Conservation (phyloP, 1,140 invertebrate genomes). For the Conopomorpha cramerella region DNA sequence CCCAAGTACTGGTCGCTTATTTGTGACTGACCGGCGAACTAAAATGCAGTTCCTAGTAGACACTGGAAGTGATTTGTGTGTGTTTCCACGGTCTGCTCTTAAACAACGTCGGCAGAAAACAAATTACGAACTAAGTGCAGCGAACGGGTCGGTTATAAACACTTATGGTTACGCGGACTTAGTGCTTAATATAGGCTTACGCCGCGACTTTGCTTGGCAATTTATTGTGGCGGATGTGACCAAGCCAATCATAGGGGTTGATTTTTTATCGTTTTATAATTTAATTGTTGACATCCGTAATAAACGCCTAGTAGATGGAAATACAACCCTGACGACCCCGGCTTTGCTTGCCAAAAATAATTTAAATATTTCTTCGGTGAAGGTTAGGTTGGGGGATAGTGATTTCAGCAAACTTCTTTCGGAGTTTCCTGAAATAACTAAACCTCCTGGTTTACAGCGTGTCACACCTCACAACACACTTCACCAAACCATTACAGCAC, state of each 20-base stretch:
- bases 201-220: background rate
- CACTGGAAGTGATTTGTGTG: no score
- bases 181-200: background rate
- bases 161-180: background rate
- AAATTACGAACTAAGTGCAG: slow-evolving; percentile 2
- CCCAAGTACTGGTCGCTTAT: slow-evolving; percentile 2
- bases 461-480: no score
- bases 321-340: slow-evolving; percentile 1
- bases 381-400: no score
- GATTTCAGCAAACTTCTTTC: no score
- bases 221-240: slow-evolving; percentile 5
- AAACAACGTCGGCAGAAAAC: background rate
- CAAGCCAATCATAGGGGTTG: no score
- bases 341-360: no score
- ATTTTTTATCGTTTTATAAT: background rate
- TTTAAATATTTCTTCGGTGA: slow-evolving; percentile 7
- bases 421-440: no score
- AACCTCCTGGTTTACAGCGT: no score
- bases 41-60: no score
- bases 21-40: background rate
- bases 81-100: background rate
- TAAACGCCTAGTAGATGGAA: slow-evolving; percentile 1
- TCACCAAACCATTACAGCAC: no score
- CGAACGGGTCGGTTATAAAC: background rate
- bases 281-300: slow-evolving; percentile 1